Evolutionary conservation across 1,140 invertebrate species (phyloP).

Genomic region (Tetragonula clypearis): DNA sequence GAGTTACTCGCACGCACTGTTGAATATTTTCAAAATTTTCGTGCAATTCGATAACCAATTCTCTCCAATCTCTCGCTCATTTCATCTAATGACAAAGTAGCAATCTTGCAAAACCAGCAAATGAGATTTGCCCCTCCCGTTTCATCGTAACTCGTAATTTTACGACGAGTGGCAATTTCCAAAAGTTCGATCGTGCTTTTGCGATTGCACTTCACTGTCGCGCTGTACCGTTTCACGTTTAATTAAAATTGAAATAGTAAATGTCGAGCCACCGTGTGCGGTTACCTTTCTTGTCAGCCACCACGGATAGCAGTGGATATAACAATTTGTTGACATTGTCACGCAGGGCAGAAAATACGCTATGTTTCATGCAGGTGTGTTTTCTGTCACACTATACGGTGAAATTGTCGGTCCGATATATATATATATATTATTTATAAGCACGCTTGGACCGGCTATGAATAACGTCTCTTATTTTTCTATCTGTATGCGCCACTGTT

Average conservation of each 20-base stretch:
- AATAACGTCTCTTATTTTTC: conserved; percentile 51
- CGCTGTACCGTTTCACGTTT: not conserved
- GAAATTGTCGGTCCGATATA: conserved; percentile 32
- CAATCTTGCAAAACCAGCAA: too few species aligned
- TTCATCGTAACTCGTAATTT: too few species aligned
- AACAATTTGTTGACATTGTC: conserved; percentile 29
- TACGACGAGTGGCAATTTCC: too few species aligned
- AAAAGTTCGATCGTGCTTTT: not conserved
- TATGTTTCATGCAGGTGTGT: not conserved
- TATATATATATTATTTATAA: conserved; percentile 54
- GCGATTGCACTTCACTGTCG: not conserved
- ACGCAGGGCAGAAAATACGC: conserved; percentile 14
- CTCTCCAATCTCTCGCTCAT: too few species aligned
- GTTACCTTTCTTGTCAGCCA: not conserved
- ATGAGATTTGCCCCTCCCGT: too few species aligned
- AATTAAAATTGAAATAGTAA: not conserved
- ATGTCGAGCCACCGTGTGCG: too few species aligned
- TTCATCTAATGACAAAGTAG: too few species aligned
- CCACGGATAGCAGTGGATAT: not conserved
- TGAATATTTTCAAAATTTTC: too few species aligned
- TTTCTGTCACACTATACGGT: conserved; percentile 34
- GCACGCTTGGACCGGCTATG: conserved; percentile 27
- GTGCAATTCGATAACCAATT: too few species aligned
- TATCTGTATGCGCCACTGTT: conserved; percentile 5
- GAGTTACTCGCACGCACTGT: too few species aligned